Evolutionary conservation across 2,797 vertebrate species (phyloP).

Genomic region (Arremon brunneinucha): DNA sequence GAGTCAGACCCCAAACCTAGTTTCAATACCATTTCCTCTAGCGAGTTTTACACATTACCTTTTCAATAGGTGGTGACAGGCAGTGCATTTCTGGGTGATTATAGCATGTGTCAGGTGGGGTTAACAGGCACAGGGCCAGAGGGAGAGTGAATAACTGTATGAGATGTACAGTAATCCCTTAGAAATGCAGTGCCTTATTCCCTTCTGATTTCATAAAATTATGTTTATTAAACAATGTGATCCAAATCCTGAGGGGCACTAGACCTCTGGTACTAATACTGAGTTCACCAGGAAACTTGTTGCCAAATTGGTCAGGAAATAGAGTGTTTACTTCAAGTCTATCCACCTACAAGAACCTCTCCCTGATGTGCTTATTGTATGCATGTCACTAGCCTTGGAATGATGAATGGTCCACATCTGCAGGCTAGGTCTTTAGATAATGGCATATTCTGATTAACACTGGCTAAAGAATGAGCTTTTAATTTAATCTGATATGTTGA

Average conservation of each 20-base stretch:
- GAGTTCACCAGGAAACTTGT: slow-evolving; percentile 6
- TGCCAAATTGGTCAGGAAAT: slow-evolving; percentile 39
- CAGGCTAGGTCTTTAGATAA: slow-evolving; percentile 8
- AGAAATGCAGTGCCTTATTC: slow-evolving; percentile 51
- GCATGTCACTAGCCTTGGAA: background rate
- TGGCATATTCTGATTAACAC: slow-evolving; percentile 5
- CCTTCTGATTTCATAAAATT: slow-evolving; percentile 26
- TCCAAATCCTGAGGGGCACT: slow-evolving; percentile 19
- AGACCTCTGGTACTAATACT: background rate
- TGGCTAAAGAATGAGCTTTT: background rate
- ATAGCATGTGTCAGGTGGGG: slow-evolving; percentile 62
- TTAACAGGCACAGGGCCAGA: slow-evolving; percentile 44
- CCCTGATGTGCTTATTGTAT: background rate
- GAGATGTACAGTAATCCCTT: slow-evolving; percentile 55
- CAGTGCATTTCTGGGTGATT: slow-evolving; percentile 66
- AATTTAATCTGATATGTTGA: slow-evolving; percentile 12
- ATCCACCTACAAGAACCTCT: slow-evolving; percentile 1
- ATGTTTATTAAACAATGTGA: slow-evolving; percentile 51
- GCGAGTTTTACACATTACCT: slow-evolving; percentile 52
- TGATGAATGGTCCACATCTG: slow-evolving; percentile 29
- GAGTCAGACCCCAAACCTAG: slow-evolving; percentile 13
- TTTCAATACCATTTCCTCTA: slow-evolving; percentile 63
- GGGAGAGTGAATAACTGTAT: slow-evolving; percentile 46
- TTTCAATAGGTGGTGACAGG: slow-evolving; percentile 66
- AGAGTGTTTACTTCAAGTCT: slow-evolving; percentile 9